These are phyloP conservation scores for Tenualosa thibaudeaui DNA, from an alignment of 2,797 vertebrate species.

Conservation along the genomic window DNA sequence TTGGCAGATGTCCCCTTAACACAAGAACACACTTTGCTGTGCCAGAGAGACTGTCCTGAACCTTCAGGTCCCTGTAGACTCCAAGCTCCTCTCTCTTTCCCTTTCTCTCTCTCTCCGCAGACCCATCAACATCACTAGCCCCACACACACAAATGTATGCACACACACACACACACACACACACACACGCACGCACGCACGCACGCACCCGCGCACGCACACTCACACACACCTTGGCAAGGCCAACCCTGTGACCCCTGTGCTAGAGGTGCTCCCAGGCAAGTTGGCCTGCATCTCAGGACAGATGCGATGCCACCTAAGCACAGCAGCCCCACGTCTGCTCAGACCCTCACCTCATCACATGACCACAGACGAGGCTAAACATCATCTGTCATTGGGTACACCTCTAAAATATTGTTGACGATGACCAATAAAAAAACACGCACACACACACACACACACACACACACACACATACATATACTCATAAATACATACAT, in stretches of 20 bases:
- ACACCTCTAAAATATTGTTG: neutral
- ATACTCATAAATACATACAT: too few species aligned
- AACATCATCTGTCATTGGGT: neutral
- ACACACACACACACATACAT: too few species aligned
- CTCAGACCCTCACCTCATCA: neutral
- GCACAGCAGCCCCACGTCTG: neutral
- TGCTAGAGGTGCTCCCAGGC: neutral
- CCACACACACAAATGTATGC: neutral
- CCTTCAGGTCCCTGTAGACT: slow-evolving; percentile 12
- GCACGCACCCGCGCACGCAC: neutral
- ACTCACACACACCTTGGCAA: neutral
- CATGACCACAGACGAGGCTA: neutral
- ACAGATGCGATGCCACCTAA: neutral
- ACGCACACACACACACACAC: too few species aligned
- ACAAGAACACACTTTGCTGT: neutral
- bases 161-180: neutral
- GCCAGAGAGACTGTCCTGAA: neutral
- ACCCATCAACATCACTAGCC: too few species aligned
- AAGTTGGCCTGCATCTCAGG: neutral
- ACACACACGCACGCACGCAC: neutral
- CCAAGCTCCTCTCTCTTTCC: neutral
- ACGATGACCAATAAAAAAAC: neutral
- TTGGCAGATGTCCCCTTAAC: neutral
- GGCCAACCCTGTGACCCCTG: neutral
- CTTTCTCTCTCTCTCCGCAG: neutral